Percentiles rank a stretch among this genome's conserved stretches.
Conservation (phyloP, 1,140 invertebrate genomes). For the Zaprionus kolodkinae region DNA sequence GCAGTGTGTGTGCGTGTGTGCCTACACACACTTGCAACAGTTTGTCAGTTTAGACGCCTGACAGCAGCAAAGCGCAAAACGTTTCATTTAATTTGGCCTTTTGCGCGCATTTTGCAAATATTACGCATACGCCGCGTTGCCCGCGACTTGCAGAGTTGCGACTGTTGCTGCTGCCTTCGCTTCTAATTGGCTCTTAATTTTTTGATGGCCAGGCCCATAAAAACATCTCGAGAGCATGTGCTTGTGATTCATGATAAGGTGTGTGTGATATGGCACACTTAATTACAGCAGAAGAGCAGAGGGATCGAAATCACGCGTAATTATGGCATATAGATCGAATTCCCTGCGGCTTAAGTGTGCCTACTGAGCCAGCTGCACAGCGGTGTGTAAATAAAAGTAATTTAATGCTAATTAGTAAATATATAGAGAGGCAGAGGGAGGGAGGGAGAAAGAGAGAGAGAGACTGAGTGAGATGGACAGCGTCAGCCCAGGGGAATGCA, state of each 20-base stretch:
- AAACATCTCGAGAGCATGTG: conserved; percentile 34
- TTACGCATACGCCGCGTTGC: conserved; percentile 56
- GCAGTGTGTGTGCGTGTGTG: conserved; percentile 16
- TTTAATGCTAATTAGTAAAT: conserved; percentile 78
- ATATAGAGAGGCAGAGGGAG: neutral
- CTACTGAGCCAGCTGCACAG: conserved; percentile 49
- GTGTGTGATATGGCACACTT: conserved; percentile 24
- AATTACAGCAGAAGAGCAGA: conserved; percentile 12
- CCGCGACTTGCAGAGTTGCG: neutral
- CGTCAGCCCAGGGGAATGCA: conserved; percentile 22
- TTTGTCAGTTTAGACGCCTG: conserved; percentile 53
- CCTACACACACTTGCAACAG: conserved; percentile 36
- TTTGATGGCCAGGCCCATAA: conserved; percentile 28
- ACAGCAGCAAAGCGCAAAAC: conserved; percentile 40
- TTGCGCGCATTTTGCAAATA: conserved; percentile 34
- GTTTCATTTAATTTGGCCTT: conserved; percentile 59
- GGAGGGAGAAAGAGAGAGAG: neutral
- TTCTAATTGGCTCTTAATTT: conserved; percentile 47
- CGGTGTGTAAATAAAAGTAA: conserved; percentile 75
- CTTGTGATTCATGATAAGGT: conserved; percentile 31
- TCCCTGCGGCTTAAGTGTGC: conserved; percentile 15
- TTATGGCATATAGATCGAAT: conserved; percentile 3
- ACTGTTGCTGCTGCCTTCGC: neutral
- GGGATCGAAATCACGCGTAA: conserved; percentile 21
- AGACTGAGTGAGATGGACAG: neutral